phyloP scores from a whole-genome alignment of 2,797 vertebrate species.

The Channallabes apus region DNA sequence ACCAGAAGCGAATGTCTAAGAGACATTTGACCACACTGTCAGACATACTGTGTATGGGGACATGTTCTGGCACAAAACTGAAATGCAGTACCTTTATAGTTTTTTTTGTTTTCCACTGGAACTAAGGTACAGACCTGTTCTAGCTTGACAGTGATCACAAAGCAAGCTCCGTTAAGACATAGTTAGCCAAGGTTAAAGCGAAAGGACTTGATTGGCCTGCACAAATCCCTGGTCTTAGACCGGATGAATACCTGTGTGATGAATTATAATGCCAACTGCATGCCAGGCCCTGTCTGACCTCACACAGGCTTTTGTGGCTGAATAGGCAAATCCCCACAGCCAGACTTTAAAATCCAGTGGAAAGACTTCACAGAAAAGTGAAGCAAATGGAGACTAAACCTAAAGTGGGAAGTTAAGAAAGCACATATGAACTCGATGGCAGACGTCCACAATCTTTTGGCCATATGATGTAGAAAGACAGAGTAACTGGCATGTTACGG shows the following conservation, averaged over 20 bases:
- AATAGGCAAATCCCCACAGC: neutral
- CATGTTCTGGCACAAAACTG: neutral
- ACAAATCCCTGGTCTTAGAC: neutral
- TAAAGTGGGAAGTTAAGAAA: neutral
- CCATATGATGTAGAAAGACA: neutral
- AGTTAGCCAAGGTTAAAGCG: neutral
- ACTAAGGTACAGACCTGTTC: neutral
- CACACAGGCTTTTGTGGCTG: neutral
- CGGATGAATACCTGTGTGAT: neutral
- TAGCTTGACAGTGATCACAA: neutral
- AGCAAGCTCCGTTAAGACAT: neutral
- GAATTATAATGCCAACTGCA: neutral
- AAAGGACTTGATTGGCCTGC: neutral
- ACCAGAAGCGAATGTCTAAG: too few relatives aligned
- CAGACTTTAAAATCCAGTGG: neutral
- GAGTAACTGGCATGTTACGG: neutral
- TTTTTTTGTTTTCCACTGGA: neutral
- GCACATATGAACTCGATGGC: neutral
- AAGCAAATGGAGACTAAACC: neutral
- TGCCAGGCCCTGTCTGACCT: neutral
- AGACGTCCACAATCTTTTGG: neutral
- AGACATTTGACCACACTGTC: too few relatives aligned
- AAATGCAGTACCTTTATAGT: neutral
- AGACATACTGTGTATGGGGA: too few relatives aligned
- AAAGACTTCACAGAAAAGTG: neutral